Evolutionary conservation across 2,797 vertebrate species (phyloP).

Genomic region (Xerus rutilus): DNA sequence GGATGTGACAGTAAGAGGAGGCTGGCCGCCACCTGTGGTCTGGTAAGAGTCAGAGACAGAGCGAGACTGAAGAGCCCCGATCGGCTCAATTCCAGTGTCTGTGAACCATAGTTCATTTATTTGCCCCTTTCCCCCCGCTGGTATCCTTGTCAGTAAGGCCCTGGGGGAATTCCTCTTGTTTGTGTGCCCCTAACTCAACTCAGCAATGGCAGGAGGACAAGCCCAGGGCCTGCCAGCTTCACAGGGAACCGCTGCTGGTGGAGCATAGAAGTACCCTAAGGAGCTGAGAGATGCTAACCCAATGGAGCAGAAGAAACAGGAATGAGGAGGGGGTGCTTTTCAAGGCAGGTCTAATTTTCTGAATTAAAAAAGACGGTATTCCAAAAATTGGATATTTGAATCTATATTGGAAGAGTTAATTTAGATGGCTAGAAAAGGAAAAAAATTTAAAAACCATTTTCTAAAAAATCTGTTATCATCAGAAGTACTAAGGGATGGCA

Average conservation of each 20-base stretch:
- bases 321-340: neutral
- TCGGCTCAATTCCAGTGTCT: neutral
- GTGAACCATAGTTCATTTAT: neutral
- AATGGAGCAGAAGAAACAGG: neutral
- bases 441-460: slow-evolving; percentile 27
- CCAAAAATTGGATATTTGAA: neutral
- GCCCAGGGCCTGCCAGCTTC: neutral
- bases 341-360: slow-evolving; percentile 36
- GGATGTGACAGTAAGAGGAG: neutral
- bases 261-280: accelerated
- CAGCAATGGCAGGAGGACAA: neutral
- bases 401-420: neutral
- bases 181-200: neutral
- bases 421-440: neutral
- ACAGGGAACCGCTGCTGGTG: neutral
- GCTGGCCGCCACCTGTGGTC: neutral
- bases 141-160: neutral
- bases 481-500: slow-evolving; percentile 22
- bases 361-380: neutral
- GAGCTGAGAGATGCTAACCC: neutral
- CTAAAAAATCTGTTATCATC: slow-evolving; percentile 49
- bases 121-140: neutral
- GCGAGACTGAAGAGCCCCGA: neutral
- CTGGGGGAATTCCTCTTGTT: neutral
- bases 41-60: neutral